These are phyloP conservation scores for Craterocephalus amniculus DNA, from an alignment of 2,797 vertebrate genomes.

Conservation along the genomic window DNA sequence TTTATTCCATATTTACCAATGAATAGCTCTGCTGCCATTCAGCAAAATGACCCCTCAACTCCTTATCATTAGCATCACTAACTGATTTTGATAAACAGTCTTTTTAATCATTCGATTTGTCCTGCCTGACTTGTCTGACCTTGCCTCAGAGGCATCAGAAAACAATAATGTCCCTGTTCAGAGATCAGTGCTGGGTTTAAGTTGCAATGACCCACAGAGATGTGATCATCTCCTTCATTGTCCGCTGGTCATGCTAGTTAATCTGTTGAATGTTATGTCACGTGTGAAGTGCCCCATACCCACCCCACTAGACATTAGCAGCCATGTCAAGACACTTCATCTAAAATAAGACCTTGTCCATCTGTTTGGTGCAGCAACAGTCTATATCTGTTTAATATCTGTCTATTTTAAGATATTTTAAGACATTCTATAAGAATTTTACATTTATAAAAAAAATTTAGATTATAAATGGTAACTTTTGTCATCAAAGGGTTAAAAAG, in stretches of 20 bases:
- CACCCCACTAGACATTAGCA: neutral
- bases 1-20: conserved; percentile 64
- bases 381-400: neutral
- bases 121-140: conserved; percentile 62
- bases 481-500: too few species aligned
- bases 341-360: conserved; percentile 41
- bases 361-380: neutral
- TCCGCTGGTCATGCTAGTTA: conserved; percentile 57
- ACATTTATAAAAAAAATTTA: too few species aligned
- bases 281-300: conserved; percentile 23
- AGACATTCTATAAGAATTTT: too few species aligned
- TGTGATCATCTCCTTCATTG: conserved; percentile 37
- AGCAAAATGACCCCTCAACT: conserved; percentile 9
- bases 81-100: conserved; percentile 63
- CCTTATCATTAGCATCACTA: conserved; percentile 33
- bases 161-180: conserved; percentile 64
- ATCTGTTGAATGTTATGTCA: conserved; percentile 56
- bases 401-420: neutral
- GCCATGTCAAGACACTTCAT: neutral
- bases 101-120: conserved; percentile 64
- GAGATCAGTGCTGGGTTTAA: conserved; percentile 29
- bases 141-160: conserved; percentile 43
- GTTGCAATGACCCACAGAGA: conserved; percentile 39
- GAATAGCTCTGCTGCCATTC: conserved; percentile 47
- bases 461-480: too few species aligned